Base-by-base conservation (phyloP, 2,113 vertebrate species). In the Vimba vimba region DNA sequence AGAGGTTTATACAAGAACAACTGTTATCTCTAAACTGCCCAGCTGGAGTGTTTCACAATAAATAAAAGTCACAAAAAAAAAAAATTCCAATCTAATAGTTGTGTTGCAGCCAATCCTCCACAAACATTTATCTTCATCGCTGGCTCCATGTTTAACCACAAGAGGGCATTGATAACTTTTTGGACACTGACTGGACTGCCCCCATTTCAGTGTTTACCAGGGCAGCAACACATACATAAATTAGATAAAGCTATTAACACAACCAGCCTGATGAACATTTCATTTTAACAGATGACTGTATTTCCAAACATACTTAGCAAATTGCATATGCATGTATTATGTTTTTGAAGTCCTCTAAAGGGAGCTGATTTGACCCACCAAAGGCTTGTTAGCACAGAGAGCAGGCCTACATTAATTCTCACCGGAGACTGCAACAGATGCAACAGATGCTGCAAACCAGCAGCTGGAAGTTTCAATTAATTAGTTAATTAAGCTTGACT, bases 391-490 rank as follows among this genome's bases (percentile, higher is more conserved):
- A 93, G 88, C 86, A 86, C 86, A 84, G 88, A 79, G 76, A 86
- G 89, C 81, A 33, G 33, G 33, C 33, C 33, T 33, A 92, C 93
- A 93, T 91, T 1, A 92, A 92, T 91, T 88, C 91, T 93, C 93
- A 76, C 43, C 19, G 90, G 92, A 89, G 83, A 50, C 66, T 74
- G n/a, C 83, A 84, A 39, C 88, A 36, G 6, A 84, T 33, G 89
- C 89, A 91, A 89, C 92, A 92, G 87, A 92, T 90, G 87, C 86
- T 90, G 45, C 85, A 36, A 43, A 52, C 83, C 0, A 43, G 80
- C 89, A 89, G 75, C 84, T 89, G 88, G 84, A 90, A 89, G 86
- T 87, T 81, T 82, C 15, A 68, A 83, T 87, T 88, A 68, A 91
- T 90, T 88, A 75, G 85, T 89, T 90, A 87, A 91, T 92, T 87